phyloP scores from a whole-genome alignment of 2,113 vertebrate genomes.

The Poicephalus gulielmi region DNA sequence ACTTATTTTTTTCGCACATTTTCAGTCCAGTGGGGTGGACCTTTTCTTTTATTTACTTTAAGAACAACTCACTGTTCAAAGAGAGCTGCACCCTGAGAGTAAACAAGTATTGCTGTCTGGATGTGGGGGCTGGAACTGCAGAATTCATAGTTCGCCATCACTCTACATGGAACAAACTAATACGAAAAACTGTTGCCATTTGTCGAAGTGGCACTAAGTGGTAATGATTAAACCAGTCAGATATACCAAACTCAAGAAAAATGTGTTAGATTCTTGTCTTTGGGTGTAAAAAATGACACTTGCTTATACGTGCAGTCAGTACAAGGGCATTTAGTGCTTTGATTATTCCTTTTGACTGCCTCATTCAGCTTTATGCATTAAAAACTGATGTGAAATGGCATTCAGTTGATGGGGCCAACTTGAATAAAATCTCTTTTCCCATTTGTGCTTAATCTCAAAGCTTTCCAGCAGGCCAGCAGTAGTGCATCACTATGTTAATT shows the following conservation, averaged over 20 bases:
- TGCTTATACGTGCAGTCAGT: neutral
- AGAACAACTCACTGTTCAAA: conserved; percentile 25
- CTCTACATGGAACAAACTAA: neutral
- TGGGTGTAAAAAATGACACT: neutral
- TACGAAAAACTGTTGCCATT: neutral
- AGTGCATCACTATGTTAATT: neutral
- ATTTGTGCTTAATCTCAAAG: neutral
- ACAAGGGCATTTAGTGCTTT: neutral
- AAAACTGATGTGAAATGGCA: neutral
- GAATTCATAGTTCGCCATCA: neutral
- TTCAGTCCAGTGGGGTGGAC: neutral
- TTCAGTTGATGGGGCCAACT: neutral
- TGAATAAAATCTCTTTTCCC: neutral
- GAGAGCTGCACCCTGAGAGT: conserved; percentile 27
- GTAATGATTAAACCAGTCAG: neutral
- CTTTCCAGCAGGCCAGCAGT: neutral
- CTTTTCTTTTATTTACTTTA: conserved; percentile 29
- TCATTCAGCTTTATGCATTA: neutral
- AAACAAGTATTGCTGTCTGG: neutral
- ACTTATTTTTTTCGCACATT: neutral
- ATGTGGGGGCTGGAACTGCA: neutral
- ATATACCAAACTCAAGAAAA: neutral
- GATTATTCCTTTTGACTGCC: neutral
- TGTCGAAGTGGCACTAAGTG: neutral
- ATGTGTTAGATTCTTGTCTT: neutral